phyloP scores from a whole-genome alignment of 2,797 vertebrate species.

The Sebastiscus albofasciatus region DNA sequence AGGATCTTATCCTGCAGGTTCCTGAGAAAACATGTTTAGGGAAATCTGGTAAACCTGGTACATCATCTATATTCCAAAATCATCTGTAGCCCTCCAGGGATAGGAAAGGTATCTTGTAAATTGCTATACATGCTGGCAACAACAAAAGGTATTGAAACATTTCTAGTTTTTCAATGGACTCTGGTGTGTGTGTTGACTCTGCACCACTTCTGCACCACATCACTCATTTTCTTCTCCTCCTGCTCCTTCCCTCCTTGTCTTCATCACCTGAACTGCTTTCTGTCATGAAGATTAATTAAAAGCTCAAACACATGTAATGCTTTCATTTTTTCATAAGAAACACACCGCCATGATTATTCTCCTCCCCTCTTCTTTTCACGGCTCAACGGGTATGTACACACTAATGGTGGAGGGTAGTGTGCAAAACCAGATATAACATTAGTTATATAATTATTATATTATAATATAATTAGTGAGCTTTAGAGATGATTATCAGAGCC shows the following conservation, averaged over 20 bases:
- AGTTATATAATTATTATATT: too few species aligned
- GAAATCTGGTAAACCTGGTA: not conserved
- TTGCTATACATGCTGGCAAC: not conserved
- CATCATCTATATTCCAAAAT: not conserved
- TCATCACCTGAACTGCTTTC: not conserved
- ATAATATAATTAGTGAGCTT: not conserved
- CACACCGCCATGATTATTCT: not conserved
- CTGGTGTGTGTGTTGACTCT: not conserved
- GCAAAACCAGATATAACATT: not conserved
- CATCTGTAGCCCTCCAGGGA: not conserved
- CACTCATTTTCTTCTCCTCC: not conserved
- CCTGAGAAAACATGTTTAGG: not conserved
- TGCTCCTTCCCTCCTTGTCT: not conserved
- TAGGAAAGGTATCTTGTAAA: not conserved
- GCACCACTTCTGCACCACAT: not conserved
- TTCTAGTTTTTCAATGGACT: not conserved
- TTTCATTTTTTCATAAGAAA: not conserved
- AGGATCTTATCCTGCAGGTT: not conserved
- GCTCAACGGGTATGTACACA: not conserved
- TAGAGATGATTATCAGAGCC: not conserved
- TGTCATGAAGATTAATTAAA: not conserved
- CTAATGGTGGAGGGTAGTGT: not conserved
- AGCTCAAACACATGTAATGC: not conserved
- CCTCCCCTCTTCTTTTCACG: not conserved
- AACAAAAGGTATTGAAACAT: not conserved